Base-by-base conservation (phyloP, 2,888 invertebrate species). In the Stenichneumon culpator region DNA sequence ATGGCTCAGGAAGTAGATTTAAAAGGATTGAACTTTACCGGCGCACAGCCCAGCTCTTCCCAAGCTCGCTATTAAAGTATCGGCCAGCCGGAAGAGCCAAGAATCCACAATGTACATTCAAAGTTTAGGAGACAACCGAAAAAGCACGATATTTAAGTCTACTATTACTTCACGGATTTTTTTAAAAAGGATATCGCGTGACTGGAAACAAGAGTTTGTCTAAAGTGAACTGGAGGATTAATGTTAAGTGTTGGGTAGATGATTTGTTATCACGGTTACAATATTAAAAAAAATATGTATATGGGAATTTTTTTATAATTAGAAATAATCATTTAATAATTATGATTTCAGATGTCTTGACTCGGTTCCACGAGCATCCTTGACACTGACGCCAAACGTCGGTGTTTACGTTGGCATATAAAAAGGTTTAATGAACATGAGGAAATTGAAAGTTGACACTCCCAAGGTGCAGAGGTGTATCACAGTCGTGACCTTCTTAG, bases 21-120 rank as follows among this genome's bases (percentile, higher is more conserved):
- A 47, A 63, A 60, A 79, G 79, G 63, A 83, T 83, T 69, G 67
- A 36, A 57, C 57, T 57, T 78, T 60, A 36, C 47, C 36, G 73
- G 60, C 63, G 78, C 73, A 63, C 44, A n/a, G 32, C 39, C 19
- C n/a, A 19, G 11, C 70, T 32, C 67, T n/a, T 32, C n/a, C 36
- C n/a, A 39, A 39, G 65, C 39, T 9, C 28, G 16, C 25, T 47
- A 28, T 69, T 47, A 69, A 47, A 69, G 16, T 69, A 69, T 69
- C 47, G 68, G 47, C 16, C 16, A 47, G 16, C 50, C 69, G n/a
- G 57, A 25, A 25, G 22, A 57, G 25, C 11, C 57, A 14, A 11
- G 14, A 57, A 22, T 57, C 22, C 44, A 44, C 44, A 57, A 11
- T 57, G 25, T 22, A 25, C 22, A 57, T 22, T 57, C 22, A 25